Evolutionary conservation across 2,888 invertebrate genomes (phyloP), one percentile per base, ranked within the genome.

Genomic region (Phengaris arion): DNA sequence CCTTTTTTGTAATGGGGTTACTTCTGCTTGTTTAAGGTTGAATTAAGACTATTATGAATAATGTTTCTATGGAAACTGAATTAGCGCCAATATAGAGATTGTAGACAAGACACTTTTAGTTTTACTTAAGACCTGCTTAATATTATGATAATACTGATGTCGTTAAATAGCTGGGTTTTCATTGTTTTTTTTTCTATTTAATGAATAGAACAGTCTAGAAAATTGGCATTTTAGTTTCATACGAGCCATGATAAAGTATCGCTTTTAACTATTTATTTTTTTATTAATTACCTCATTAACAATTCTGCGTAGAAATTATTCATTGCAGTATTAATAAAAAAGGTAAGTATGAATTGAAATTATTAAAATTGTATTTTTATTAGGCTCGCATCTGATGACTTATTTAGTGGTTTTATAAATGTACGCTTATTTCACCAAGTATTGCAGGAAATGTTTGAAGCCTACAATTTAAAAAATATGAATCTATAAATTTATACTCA

Each of bases 11-110:
- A 57, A 10, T 45, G 48, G 68, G 68, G 68, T 68, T 68, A 54
- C 35, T 68, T 75, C 54, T 52, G 68, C 68, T n/a, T 75, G 74
- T 51, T 64, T 74, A 55, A 51, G 35, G 45, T 75, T 51, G 48
- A 68, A 74, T 68, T 45, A 57, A 57, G 55, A 15, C 74, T 57
- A 57, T 59, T 70, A 70, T 45, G 45, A 59, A 59, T 35, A 5
- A 64, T 64, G 64, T 64, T 64, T 9, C 64, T 45, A 45, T 64
- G 13, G 35, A 64, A 45, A 12, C 12, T 64, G 45, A 64, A n/a
- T n/a, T 55, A 55, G n/a, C 55, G 55, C 59, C 15, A 22, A 59
- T 59, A 10, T 59, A 59, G 59, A 59, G 59, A 59, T 59, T 59
- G 59, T 22, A 59, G 22, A 59, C 3, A 59, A 48, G 48, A 48